A percentile compares a stretch with the other conserved stretches of the same genome.
Evolutionary conservation across 2,797 vertebrate species (phyloP).

Genomic region (Mus spretus): DNA sequence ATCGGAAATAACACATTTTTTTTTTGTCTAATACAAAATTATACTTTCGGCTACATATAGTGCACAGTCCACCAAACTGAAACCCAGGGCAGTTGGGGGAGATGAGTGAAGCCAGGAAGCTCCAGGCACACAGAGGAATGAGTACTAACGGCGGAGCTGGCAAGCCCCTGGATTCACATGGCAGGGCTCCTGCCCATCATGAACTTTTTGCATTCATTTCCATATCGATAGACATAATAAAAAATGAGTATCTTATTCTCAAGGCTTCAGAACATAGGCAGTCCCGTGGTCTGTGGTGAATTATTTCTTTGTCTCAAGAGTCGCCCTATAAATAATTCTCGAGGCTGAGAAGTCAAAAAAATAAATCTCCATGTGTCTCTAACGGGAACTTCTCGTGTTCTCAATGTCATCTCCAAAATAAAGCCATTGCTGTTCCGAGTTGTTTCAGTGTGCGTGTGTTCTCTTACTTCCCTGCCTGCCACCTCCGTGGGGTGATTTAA

Average conservation of each 20-base stretch:
- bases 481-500: slow-evolving; percentile 51
- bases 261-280: slow-evolving; percentile 72
- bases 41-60: not conserved
- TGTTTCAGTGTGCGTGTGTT: not conserved
- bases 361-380: slow-evolving; percentile 79
- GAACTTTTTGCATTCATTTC: slow-evolving; percentile 82
- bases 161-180: slow-evolving; percentile 77
- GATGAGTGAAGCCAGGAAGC: not conserved
- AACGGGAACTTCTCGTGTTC: slow-evolving; percentile 57
- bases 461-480: not conserved
- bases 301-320: slow-evolving; percentile 85
- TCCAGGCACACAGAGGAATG: not conserved
- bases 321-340: slow-evolving; percentile 80
- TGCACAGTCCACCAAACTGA: not conserved
- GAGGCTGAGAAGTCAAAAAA: slow-evolving; percentile 81
- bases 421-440: slow-evolving; percentile 44
- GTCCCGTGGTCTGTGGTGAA: slow-evolving; percentile 73
- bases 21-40: not conserved
- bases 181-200: slow-evolving; percentile 82
- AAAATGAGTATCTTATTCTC: slow-evolving; percentile 82
- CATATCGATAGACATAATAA: slow-evolving; percentile 71
- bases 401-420: slow-evolving; percentile 62
- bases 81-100: not conserved
- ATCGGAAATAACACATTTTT: not conserved
- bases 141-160: slow-evolving; percentile 62